A percentile compares a stretch with the other conserved stretches of the same genome.
These are phyloP conservation scores for Phodopus roborovskii DNA, from an alignment of 2,113 vertebrate genomes.

Conservation along the genomic window DNA sequence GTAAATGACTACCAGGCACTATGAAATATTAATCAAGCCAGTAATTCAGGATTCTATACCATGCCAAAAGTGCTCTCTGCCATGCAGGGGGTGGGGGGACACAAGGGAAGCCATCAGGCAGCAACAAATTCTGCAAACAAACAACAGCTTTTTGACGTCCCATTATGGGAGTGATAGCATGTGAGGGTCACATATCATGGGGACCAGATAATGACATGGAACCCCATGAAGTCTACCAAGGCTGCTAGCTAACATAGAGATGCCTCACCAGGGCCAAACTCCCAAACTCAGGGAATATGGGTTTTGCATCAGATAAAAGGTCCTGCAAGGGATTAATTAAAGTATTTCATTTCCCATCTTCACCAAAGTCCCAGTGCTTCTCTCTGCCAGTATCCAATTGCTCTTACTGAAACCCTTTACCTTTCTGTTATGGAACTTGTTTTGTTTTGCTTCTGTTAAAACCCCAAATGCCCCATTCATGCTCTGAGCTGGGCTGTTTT, in stretches of 20 bases:
- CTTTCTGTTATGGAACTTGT: not conserved
- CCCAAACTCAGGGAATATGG: not conserved
- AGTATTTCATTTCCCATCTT: not conserved
- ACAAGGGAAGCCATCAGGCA: not conserved
- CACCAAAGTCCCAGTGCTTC: not conserved
- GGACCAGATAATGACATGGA: not conserved
- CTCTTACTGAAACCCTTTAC: not conserved
- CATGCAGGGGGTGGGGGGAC: not conserved
- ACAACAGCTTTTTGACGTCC: not conserved
- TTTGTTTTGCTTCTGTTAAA: not conserved
- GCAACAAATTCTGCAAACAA: constrained; percentile 23
- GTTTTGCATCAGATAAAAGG: not conserved
- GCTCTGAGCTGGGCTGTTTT: not conserved
- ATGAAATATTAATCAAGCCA: constrained; percentile 86
- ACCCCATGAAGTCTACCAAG: not conserved
- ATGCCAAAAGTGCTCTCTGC: constrained; percentile 69
- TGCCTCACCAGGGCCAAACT: not conserved
- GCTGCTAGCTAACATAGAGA: not conserved
- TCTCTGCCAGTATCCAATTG: not conserved
- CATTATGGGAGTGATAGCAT: not conserved
- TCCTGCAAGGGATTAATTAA: not conserved
- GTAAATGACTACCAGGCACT: constrained; percentile 75
- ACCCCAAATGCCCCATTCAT: not conserved
- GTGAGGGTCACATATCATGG: not conserved
- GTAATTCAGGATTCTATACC: constrained; percentile 70